phyloP scores from a whole-genome alignment of 2,888 invertebrate genomes.

The Atherix ibis region DNA sequence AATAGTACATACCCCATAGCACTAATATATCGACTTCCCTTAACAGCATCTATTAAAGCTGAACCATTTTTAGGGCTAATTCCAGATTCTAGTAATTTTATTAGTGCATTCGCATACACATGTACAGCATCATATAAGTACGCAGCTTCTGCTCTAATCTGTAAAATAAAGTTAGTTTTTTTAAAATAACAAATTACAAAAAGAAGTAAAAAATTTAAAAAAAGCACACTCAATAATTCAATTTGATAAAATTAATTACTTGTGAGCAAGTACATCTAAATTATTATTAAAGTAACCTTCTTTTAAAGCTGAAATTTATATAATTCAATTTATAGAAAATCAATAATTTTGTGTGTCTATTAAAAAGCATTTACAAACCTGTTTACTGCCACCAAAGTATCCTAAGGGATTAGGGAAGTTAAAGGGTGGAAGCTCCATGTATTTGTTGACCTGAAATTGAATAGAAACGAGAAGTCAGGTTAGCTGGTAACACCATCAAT shows the following conservation, averaged over 20 bases:
- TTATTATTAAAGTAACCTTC: no score
- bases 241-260: no score
- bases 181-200: no score
- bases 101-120: conserved; percentile 72
- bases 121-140: conserved; percentile 89
- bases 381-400: conserved; percentile 54
- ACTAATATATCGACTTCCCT: conserved; percentile 63
- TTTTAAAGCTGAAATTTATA: no score
- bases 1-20: conserved; percentile 76
- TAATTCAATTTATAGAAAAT: no score
- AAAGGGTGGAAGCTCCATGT: conserved; percentile 74
- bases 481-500: no score
- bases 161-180: conserved; percentile 10
- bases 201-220: no score
- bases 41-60: conserved; percentile 61
- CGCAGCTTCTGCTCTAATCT: conserved; percentile 79
- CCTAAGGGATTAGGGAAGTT: conserved; percentile 69
- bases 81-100: conserved; percentile 50
- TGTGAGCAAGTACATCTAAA: no score
- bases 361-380: conserved; percentile 39
- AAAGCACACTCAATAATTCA: no score
- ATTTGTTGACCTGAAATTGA: conserved; percentile 52
- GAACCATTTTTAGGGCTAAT: conserved; percentile 62
- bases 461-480: no score
- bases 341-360: no score